phyloP scores from a whole-genome alignment of 2,888 invertebrate genomes.

The Drosophila parthenogenetica region DNA sequence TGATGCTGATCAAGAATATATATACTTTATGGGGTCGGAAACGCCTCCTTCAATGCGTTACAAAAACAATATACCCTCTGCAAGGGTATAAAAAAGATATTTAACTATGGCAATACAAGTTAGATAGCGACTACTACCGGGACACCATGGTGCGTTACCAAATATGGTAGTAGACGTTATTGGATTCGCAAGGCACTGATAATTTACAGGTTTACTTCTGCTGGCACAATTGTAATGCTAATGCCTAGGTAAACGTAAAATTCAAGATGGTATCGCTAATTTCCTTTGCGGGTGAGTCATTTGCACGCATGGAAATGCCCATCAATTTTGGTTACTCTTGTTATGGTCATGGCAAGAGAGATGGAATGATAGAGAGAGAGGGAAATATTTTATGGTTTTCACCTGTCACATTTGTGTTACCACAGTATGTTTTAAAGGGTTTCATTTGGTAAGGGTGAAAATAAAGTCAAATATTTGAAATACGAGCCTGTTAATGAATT shows the following conservation, averaged over 20 bases:
- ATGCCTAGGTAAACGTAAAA: slow-evolving; percentile 47
- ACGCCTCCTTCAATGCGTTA: too few relatives aligned
- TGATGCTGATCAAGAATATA: too few relatives aligned
- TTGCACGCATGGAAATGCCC: slow-evolving; percentile 50
- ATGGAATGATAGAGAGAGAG: neutral
- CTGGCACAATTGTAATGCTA: slow-evolving; percentile 65
- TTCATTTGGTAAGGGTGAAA: slow-evolving; percentile 48
- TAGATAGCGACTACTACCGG: slow-evolving; percentile 40
- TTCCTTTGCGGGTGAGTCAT: slow-evolving; percentile 45
- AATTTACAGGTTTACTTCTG: slow-evolving; percentile 66
- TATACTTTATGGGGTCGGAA: too few relatives aligned
- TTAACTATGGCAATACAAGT: slow-evolving; percentile 55
- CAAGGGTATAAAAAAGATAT: too few relatives aligned
- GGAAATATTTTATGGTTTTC: slow-evolving; percentile 58
- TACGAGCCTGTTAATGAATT: slow-evolving; percentile 46
- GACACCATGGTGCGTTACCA: slow-evolving; percentile 57
- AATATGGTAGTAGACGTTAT: slow-evolving; percentile 61
- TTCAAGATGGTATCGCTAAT: slow-evolving; percentile 14
- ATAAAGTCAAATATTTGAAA: slow-evolving; percentile 62
- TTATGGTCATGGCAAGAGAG: slow-evolving; percentile 5
- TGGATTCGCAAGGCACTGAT: slow-evolving; percentile 42
- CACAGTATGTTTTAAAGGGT: slow-evolving; percentile 45
- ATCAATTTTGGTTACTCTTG: slow-evolving; percentile 41
- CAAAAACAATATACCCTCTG: too few relatives aligned
- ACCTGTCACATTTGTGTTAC: slow-evolving; percentile 60